Conservation (phyloP, 2,113 vertebrate species). For the Pollimyrus isidori region DNA sequence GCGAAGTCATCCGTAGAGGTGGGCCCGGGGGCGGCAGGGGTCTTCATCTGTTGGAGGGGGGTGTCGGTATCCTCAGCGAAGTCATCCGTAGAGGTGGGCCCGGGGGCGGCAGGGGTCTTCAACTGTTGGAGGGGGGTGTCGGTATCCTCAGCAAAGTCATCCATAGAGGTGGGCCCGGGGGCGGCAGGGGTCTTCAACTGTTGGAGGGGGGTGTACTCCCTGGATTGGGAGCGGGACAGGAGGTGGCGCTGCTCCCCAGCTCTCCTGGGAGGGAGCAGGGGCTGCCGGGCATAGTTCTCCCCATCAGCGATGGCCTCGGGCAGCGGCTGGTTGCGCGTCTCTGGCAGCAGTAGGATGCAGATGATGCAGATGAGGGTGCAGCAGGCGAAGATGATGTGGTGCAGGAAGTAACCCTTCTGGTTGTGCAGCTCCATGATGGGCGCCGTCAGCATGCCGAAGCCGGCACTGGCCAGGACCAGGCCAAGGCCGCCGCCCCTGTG, state of each 20-base stretch:
- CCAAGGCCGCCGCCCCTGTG: constrained; percentile 85
- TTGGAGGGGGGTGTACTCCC: constrained; percentile 67
- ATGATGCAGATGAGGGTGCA: constrained; percentile 98
- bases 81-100: no score
- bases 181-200: not conserved
- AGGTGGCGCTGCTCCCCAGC: constrained; percentile 75
- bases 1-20: no score
- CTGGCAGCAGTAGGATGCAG: constrained; percentile 91
- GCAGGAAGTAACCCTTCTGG: constrained; percentile 97
- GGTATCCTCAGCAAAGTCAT: not conserved
- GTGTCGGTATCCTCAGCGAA: no score
- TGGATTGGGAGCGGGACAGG: constrained; percentile 74
- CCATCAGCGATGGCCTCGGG: constrained; percentile 81
- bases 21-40: no score
- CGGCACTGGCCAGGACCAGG: constrained; percentile 85
- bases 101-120: no score
- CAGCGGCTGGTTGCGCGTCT: constrained; percentile 80
- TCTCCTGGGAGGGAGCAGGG: constrained; percentile 72
- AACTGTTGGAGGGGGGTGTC: not conserved
- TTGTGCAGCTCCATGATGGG: constrained; percentile 98
- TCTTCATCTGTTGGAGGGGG: no score
- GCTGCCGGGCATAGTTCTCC: constrained; percentile 82
- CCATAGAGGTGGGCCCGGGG: not conserved
- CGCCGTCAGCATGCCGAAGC: constrained; percentile 88
- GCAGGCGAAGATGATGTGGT: constrained; percentile 97